Percentiles rank a stretch among this genome's conserved stretches.
Conservation (phyloP, 2,113 vertebrate species). For the Ramphastos sulfuratus region DNA sequence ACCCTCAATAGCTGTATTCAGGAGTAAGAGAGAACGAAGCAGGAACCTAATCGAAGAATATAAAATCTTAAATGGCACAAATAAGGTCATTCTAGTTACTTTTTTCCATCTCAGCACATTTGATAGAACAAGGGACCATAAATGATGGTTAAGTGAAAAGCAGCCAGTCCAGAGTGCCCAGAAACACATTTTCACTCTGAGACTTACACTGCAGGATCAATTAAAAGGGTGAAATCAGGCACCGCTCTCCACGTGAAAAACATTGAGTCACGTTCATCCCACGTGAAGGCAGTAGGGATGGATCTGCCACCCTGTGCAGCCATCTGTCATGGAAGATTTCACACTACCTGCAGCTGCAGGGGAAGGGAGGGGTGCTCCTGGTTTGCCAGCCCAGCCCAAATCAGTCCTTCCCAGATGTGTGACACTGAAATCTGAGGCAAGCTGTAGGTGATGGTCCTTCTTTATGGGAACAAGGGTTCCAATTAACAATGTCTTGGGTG, state of each 20-base stretch:
- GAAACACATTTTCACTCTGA: not conserved
- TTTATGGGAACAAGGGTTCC: not conserved
- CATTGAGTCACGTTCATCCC: not conserved
- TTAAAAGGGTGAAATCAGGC: not conserved
- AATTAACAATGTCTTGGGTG: not conserved
- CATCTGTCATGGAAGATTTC: rapidly evolving
- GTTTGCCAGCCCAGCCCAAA: not conserved
- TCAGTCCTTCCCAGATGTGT: not conserved
- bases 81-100: slow-evolving; percentile 19
- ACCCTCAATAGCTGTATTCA: slow-evolving; percentile 23
- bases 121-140: not conserved
- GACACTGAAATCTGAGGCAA: not conserved
- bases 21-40: slow-evolving; percentile 5
- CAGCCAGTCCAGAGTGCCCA: not conserved
- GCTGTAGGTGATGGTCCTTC: not conserved
- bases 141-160: slow-evolving; percentile 37
- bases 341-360: not conserved
- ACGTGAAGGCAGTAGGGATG: not conserved
- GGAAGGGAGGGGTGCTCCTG: not conserved
- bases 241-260: not conserved
- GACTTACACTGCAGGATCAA: not conserved
- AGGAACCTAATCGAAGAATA: slow-evolving; percentile 18
- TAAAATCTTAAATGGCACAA: slow-evolving; percentile 43
- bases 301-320: rapidly evolving
- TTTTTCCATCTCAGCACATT: not conserved